These are phyloP conservation scores for Cryptophagus acutangulus DNA, from an alignment of 2,888 invertebrate genomes.

Conservation along the genomic window DNA sequence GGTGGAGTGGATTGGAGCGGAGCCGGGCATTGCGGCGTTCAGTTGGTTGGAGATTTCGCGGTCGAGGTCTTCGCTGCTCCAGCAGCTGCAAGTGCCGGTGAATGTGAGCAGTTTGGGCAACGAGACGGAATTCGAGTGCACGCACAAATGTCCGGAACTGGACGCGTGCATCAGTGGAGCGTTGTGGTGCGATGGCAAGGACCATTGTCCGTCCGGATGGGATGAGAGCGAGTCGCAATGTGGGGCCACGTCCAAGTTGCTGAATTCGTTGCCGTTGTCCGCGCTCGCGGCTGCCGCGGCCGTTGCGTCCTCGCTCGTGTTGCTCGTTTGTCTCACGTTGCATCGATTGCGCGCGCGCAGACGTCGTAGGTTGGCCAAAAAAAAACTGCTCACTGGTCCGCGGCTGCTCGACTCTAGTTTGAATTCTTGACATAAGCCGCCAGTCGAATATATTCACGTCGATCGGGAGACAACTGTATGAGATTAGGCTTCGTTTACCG, in stretches of 20 bases:
- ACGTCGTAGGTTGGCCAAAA: slow-evolving; percentile 51
- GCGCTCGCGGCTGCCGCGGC: slow-evolving; percentile 57
- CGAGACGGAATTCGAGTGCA: slow-evolving; percentile 55
- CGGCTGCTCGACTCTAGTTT: slow-evolving; percentile 61
- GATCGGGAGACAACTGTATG: slow-evolving; percentile 91
- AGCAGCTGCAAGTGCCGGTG: slow-evolving; percentile 53
- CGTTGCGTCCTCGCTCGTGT: slow-evolving; percentile 53
- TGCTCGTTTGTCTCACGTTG: slow-evolving; percentile 57
- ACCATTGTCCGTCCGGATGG: slow-evolving; percentile 62
- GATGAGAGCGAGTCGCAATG: slow-evolving; percentile 69
- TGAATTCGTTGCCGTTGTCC: slow-evolving; percentile 53
- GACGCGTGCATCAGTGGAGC: slow-evolving; percentile 71
- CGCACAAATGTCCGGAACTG: slow-evolving; percentile 65
- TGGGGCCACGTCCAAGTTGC: slow-evolving; percentile 53
- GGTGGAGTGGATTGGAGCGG: slow-evolving; percentile 65
- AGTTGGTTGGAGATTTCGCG: slow-evolving; percentile 74
- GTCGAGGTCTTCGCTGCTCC: slow-evolving; percentile 57
- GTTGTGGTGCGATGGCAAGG: slow-evolving; percentile 70
- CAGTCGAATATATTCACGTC: slow-evolving; percentile 89
- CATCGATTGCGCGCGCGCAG: slow-evolving; percentile 54
- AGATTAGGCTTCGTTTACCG: slow-evolving; percentile 51
- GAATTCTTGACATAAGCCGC: slow-evolving; percentile 83
- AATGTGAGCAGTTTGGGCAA: slow-evolving; percentile 51
- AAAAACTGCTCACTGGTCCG: slow-evolving; percentile 54
- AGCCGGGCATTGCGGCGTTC: slow-evolving; percentile 71